A percentile compares a stretch with the other conserved stretches of the same genome.
phyloP scores from a whole-genome alignment of 2,113 vertebrate species.

The Ovis canadensis region DNA sequence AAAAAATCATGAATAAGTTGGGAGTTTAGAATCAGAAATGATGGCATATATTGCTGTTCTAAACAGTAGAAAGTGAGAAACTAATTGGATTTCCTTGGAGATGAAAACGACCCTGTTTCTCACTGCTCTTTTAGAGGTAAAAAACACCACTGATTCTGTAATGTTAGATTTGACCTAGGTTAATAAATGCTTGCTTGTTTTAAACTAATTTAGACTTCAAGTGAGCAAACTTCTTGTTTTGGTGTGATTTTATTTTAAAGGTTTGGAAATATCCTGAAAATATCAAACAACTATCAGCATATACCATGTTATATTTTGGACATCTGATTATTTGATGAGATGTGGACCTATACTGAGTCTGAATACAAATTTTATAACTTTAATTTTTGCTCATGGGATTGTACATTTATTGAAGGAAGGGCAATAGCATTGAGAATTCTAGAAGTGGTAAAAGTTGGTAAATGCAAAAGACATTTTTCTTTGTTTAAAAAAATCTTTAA shows the following conservation, averaged over 20 bases:
- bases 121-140: neutral
- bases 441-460: neutral
- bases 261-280: neutral
- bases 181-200: neutral
- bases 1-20: neutral
- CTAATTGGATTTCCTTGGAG: constrained; percentile 15
- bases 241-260: neutral
- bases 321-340: neutral
- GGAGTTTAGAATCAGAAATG: neutral
- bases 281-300: neutral
- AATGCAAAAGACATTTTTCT: neutral
- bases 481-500: neutral
- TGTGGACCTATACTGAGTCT: neutral
- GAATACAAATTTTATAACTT: neutral
- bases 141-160: neutral
- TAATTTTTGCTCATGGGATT: neutral
- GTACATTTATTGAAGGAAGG: neutral
- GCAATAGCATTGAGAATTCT: neutral
- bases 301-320: neutral
- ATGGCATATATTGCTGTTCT: neutral
- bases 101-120: neutral
- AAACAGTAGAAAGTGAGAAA: neutral
- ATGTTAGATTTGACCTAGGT: neutral
- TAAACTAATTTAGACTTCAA: neutral
- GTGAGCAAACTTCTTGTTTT: neutral